These are phyloP conservation scores for Leptosomus discolor DNA, from an alignment of 2,113 vertebrate species.

Conservation along the genomic window DNA sequence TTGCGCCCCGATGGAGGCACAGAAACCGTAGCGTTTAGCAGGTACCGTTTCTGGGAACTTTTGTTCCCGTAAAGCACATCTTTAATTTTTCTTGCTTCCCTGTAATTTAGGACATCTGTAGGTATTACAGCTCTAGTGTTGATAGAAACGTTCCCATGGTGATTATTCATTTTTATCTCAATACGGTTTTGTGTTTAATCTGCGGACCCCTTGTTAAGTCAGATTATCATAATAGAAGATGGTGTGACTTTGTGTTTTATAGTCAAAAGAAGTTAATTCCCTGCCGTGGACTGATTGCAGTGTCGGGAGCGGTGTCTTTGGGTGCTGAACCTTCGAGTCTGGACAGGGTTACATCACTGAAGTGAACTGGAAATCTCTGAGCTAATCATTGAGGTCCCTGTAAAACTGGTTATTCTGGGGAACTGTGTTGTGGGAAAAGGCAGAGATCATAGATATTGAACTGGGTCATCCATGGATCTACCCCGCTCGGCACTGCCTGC, in stretches of 20 bases:
- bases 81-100: background rate
- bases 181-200: background rate
- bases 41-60: background rate
- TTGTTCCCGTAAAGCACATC: background rate
- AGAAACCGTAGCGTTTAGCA: background rate
- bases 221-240: background rate
- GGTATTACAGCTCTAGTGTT: background rate
- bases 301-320: background rate
- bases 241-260: background rate
- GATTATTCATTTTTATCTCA: background rate
- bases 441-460: background rate
- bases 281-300: background rate
- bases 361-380: background rate
- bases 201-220: background rate
- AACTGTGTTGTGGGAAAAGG: background rate
- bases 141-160: background rate
- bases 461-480: background rate
- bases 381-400: background rate
- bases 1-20: background rate
- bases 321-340: background rate
- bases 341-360: background rate
- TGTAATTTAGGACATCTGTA: background rate
- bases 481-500: rapidly evolving
- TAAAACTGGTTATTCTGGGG: background rate
- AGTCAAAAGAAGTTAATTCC: background rate